Base-by-base conservation (phyloP, 2,113 vertebrate species). In the Scopus umbretta region DNA sequence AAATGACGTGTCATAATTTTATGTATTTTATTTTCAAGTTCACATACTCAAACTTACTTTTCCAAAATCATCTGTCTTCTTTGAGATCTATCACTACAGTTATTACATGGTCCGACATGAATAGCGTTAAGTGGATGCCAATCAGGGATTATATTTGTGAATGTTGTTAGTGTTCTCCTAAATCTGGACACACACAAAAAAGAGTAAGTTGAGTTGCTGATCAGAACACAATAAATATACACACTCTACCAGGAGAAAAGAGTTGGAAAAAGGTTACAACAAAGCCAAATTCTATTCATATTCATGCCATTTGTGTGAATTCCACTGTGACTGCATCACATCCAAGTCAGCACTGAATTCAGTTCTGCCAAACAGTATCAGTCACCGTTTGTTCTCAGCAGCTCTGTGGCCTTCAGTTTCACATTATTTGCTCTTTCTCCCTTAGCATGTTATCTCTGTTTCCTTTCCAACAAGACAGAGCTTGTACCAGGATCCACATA, bases 81-180 rank as follows among this genome's bases (percentile, higher is more conserved):
- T 96, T 99, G 99, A 58, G 97, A 97, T 94, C 95, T 98, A 80
- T 81, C 97, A 55, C 88, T 55, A 96, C 99, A 99, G 19, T 72
- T 96, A 76, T 98, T 99, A 96, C 99, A 99, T 0, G 98, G 98
- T 67, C 98, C 97, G 30, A 89, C 52, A 91, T 99, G 98, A 83
- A 97, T 55, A 29, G 99, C 99, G 2, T 98, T 98, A 38, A 99
- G 98, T 7, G 99, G 99, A 50, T 98, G 98, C 99, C 99, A 99
- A 10, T 99, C 98, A 49, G 98, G 96, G 26, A 98, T 22, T 47
- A 98, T 61, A 38, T 98, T 98, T 49, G 98, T 98, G 94, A 99
- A 99, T 3, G 99, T 99, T 63, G 99, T 98, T 70, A 99, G 94
- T 52, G 98, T 98, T 94, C 99, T 98, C 92, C 81, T 84, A 92